Evolutionary conservation across 1,140 invertebrate species (phyloP).

Genomic region (Eufriesea mexicana): DNA sequence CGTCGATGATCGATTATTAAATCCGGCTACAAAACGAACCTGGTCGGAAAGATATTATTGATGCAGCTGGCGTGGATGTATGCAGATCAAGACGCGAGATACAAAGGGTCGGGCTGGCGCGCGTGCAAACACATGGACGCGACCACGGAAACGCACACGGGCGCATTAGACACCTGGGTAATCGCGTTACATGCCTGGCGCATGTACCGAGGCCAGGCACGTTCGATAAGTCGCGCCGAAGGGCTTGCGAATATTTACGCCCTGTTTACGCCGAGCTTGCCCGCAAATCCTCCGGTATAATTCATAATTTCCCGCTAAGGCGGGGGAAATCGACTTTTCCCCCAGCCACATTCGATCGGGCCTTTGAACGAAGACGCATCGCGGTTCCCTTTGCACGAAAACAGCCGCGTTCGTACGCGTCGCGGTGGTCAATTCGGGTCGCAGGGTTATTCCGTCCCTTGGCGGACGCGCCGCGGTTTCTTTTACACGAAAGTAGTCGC

Average conservation of each 20-base stretch:
- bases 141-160: neutral
- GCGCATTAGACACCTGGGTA: slow-evolving; percentile 44
- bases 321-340: slow-evolving; percentile 12
- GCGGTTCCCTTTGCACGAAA: neutral
- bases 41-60: slow-evolving; percentile 19
- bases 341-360: too few relatives aligned
- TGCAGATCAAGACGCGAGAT: slow-evolving; percentile 27
- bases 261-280: slow-evolving; percentile 51
- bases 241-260: slow-evolving; percentile 51
- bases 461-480: too few relatives aligned
- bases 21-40: slow-evolving; percentile 32
- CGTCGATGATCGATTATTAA: slow-evolving; percentile 37
- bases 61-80: slow-evolving; percentile 13
- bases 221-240: slow-evolving; percentile 60
- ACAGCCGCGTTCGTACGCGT: neutral
- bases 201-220: slow-evolving; percentile 13
- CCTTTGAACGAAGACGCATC: slow-evolving; percentile 27
- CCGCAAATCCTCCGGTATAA: slow-evolving; percentile 29
- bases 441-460: neutral
- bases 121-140: neutral
- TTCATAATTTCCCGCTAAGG: slow-evolving; percentile 7
- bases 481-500: too few relatives aligned
- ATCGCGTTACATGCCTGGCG: slow-evolving; percentile 51
- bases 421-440: neutral
- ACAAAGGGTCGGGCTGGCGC: neutral